These are phyloP conservation scores for Hylia prasina DNA, from an alignment of 2,113 vertebrate species.

Conservation along the genomic window DNA sequence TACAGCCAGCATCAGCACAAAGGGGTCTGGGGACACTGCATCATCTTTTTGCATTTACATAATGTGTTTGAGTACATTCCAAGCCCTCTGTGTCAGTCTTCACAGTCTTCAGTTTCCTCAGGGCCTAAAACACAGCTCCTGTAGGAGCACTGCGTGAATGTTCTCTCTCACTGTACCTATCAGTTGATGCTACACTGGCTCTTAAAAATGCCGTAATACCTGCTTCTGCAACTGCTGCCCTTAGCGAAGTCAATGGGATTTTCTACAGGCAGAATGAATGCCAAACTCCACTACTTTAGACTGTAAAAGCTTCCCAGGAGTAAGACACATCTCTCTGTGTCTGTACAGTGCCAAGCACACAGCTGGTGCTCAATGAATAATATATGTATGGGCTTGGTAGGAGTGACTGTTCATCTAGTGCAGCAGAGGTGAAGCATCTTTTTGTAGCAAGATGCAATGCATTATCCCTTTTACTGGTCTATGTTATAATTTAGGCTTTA, in stretches of 20 bases:
- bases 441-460: background rate
- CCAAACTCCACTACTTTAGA: background rate
- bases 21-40: background rate
- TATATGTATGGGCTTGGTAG: background rate
- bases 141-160: background rate
- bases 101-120: background rate
- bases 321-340: background rate
- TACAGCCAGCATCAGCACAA: background rate
- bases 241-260: slow-evolving; percentile 14
- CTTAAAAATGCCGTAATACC: background rate
- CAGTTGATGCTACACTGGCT: background rate
- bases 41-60: background rate
- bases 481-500: slow-evolving; percentile 18
- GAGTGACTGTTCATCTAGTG: background rate
- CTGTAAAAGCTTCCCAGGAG: slow-evolving; percentile 15
- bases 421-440: background rate
- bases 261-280: background rate
- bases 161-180: background rate
- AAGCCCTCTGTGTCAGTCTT: background rate
- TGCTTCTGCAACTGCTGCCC: background rate
- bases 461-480: background rate
- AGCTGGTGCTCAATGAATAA: slow-evolving; percentile 57
- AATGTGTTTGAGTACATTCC: background rate
- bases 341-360: background rate
- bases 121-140: background rate